These are phyloP conservation scores for Lithobates pipiens DNA, from an alignment of 2,797 vertebrate species.

Conservation along the genomic window DNA sequence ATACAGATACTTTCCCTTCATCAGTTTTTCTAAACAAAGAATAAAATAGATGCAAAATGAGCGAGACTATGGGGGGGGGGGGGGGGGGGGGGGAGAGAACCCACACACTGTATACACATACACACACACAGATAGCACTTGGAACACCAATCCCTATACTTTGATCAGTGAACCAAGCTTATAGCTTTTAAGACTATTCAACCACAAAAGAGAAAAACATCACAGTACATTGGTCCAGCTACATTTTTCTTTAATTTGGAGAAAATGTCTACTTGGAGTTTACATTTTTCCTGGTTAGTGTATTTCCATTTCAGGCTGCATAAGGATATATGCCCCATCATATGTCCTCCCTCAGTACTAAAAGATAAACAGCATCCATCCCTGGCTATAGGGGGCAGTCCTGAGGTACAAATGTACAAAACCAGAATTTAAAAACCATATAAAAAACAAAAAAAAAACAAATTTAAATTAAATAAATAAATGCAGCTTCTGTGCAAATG, in stretches of 20 bases:
- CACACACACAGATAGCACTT: too few relatives aligned
- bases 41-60: too few relatives aligned
- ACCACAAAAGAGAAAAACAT: not conserved
- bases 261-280: constrained; percentile 30
- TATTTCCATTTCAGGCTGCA: constrained; percentile 30
- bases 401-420: constrained; percentile 26
- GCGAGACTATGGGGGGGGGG: too few relatives aligned
- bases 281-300: constrained; percentile 15
- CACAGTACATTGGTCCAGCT: constrained; percentile 36
- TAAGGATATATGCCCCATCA: constrained; percentile 5
- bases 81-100: too few relatives aligned
- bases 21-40: too few relatives aligned
- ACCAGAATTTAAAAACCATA: constrained; percentile 25
- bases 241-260: constrained; percentile 49
- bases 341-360: constrained; percentile 6
- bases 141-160: too few relatives aligned
- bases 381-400: constrained; percentile 13
- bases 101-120: too few relatives aligned
- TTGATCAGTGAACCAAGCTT: too few relatives aligned
- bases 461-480: constrained; percentile 14
- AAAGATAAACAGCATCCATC: constrained; percentile 31
- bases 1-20: too few relatives aligned
- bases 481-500: constrained; percentile 29
- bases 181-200: not conserved
- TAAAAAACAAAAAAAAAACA: not conserved